A percentile compares a stretch with the other conserved stretches of the same genome.
These are phyloP conservation scores for Oxystoma pomonae DNA, from an alignment of 2,888 invertebrate genomes.

Conservation along the genomic window DNA sequence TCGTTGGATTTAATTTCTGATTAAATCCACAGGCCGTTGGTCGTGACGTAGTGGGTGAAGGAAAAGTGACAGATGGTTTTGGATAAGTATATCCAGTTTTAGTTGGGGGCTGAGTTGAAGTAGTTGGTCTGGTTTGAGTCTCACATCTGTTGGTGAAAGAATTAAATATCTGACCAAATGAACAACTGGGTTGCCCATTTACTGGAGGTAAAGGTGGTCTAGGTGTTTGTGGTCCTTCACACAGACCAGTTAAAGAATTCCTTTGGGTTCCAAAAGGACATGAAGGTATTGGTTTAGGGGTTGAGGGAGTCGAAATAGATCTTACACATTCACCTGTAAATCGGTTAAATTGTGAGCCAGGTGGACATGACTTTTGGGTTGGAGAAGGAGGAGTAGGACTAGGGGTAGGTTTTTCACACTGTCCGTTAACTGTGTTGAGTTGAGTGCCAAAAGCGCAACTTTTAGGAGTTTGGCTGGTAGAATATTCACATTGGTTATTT, in stretches of 20 bases:
- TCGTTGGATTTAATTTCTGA: constrained; percentile 7
- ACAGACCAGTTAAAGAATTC: constrained; percentile 10
- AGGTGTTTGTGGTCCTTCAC: constrained; percentile 5
- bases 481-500: constrained; percentile 15
- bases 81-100: constrained; percentile 8
- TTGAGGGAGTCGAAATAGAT: neutral
- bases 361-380: neutral
- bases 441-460: neutral
- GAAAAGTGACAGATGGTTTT: constrained; percentile 2
- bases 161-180: constrained; percentile 14
- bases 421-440: neutral
- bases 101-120: neutral
- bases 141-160: constrained; percentile 12
- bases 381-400: neutral
- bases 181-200: constrained; percentile 3
- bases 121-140: neutral
- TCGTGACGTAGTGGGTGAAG: neutral
- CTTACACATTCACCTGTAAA: neutral
- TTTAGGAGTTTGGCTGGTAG: constrained; percentile 8
- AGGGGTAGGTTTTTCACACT: constrained; percentile 9
- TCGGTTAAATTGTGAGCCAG: neutral
- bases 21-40: constrained; percentile 30
- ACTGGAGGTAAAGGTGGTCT: constrained; percentile 4
- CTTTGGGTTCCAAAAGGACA: constrained; percentile 6
- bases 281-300: neutral